Conservation (phyloP, 2,888 invertebrate species). For the Nasonovia ribisnigri region DNA sequence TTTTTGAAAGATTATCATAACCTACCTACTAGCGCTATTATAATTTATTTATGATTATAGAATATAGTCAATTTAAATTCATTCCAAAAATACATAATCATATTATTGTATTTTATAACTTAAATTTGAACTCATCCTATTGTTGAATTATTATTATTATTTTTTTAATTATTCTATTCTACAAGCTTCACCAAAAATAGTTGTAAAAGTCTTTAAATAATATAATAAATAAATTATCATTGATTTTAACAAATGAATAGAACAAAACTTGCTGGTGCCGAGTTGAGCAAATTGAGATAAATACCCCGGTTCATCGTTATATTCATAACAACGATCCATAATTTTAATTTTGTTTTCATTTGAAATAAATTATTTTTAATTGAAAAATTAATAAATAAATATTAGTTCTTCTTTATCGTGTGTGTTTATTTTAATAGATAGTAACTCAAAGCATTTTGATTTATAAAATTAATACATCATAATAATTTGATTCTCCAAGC, state of each 20-base stretch:
- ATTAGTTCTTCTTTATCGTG: not conserved
- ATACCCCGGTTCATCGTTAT: not conserved
- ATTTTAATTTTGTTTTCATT: not conserved
- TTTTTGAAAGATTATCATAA: not conserved
- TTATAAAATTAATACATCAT: not conserved
- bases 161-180: not conserved
- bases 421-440: not conserved
- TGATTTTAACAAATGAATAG: not conserved
- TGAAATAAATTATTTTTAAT: conserved; percentile 1
- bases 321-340: not conserved
- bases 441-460: not conserved
- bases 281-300: not conserved
- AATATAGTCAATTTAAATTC: not conserved
- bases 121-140: not conserved
- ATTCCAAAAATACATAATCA: not conserved
- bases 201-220: not conserved
- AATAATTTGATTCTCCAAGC: too few relatives aligned
- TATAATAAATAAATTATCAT: not conserved
- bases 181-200: not conserved
- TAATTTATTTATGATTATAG: not conserved
- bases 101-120: not conserved
- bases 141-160: too few relatives aligned
- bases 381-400: not conserved
- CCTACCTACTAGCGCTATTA: not conserved
- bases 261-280: not conserved